These are phyloP conservation scores for Neogale vison DNA, from an alignment of 2,113 vertebrate species.

Conservation along the genomic window DNA sequence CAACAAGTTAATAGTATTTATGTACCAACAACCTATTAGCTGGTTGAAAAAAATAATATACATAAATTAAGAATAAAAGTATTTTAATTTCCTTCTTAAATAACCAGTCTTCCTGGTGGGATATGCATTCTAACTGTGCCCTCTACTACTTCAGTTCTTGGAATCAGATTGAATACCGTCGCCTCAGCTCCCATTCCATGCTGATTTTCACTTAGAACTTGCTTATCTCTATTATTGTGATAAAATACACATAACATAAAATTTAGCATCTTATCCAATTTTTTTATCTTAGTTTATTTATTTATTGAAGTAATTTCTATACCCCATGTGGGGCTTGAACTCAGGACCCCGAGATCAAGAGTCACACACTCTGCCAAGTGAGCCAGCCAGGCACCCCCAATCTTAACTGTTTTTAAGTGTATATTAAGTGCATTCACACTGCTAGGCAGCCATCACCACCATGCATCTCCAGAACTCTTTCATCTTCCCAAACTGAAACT, in stretches of 20 bases:
- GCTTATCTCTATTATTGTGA: neutral
- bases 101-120: neutral
- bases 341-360: neutral
- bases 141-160: neutral
- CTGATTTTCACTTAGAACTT: neutral
- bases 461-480: neutral
- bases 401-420: neutral
- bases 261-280: neutral
- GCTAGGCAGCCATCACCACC: neutral
- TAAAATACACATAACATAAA: neutral
- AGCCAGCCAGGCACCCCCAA: neutral
- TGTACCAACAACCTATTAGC: constrained; percentile 40
- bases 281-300: neutral
- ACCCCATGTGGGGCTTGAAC: neutral
- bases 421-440: neutral
- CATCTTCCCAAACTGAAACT: neutral
- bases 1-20: constrained; percentile 22
- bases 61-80: neutral
- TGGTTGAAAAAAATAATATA: constrained; percentile 14
- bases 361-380: neutral
- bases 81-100: constrained; percentile 46
- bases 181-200: neutral
- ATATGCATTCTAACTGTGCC: neutral
- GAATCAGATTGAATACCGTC: neutral
- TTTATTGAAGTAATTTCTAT: neutral